phyloP scores from a whole-genome alignment of 2,113 vertebrate species.

The Saccopteryx leptura region DNA sequence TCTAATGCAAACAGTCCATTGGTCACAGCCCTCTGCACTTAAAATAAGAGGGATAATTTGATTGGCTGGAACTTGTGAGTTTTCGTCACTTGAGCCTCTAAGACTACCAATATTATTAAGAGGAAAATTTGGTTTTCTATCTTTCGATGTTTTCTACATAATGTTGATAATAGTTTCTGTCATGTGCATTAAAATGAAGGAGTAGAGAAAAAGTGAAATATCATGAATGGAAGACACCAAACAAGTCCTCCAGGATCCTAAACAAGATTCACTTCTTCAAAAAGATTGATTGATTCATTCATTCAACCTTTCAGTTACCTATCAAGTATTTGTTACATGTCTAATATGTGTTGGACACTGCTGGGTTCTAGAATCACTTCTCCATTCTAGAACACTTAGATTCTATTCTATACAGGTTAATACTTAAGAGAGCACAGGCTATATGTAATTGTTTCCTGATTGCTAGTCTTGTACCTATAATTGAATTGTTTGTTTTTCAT shows the following conservation, averaged over 20 bases:
- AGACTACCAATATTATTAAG: background rate
- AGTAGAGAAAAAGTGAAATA: background rate
- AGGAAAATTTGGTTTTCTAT: background rate
- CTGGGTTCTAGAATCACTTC: background rate
- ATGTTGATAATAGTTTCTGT: background rate
- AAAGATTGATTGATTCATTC: background rate
- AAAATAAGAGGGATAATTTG: background rate
- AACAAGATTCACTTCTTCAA: background rate
- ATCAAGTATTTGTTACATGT: background rate
- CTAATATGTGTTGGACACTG: background rate
- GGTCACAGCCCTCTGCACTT: background rate
- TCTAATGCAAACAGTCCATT: background rate
- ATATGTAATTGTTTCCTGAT: background rate
- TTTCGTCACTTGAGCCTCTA: background rate
- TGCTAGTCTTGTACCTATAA: background rate
- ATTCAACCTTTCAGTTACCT: slow-evolving; percentile 21
- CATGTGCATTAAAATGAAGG: background rate
- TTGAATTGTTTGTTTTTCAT: background rate
- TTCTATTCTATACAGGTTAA: background rate
- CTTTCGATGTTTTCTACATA: background rate
- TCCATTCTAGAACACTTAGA: background rate
- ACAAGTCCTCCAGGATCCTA: background rate
- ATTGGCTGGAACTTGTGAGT: background rate
- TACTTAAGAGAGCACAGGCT: background rate
- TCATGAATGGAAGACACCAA: background rate